Conservation (phyloP, 1,140 invertebrate genomes). For the Saccostrea echinata region DNA sequence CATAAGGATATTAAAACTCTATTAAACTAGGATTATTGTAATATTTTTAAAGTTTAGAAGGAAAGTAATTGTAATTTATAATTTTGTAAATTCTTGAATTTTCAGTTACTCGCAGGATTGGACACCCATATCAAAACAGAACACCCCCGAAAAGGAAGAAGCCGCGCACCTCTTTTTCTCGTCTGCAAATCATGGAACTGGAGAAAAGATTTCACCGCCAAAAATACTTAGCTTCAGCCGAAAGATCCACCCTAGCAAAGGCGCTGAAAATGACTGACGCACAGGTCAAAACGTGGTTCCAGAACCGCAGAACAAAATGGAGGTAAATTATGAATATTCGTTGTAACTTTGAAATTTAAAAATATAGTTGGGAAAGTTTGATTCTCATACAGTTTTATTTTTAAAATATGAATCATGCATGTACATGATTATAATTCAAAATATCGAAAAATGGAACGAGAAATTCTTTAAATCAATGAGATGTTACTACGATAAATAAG, state of each 20-base stretch:
- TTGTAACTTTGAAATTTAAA: too few relatives aligned
- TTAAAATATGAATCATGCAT: too few relatives aligned
- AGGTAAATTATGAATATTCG: slow-evolving; percentile 81
- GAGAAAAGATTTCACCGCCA: slow-evolving; percentile 99
- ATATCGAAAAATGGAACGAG: too few relatives aligned
- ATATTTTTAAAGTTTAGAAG: too few relatives aligned
- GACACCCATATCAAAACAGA: slow-evolving; percentile 99
- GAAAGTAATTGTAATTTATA: too few relatives aligned
- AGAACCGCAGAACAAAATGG: slow-evolving; percentile 99
- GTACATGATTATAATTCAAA: too few relatives aligned
- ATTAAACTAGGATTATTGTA: too few relatives aligned
- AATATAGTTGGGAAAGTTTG: too few relatives aligned
- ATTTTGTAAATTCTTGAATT: neutral
- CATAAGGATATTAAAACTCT: too few relatives aligned
- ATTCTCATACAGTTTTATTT: too few relatives aligned
- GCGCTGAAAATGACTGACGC: slow-evolving; percentile 99
- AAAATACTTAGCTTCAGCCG: slow-evolving; percentile 98
- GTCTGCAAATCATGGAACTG: slow-evolving; percentile 87
- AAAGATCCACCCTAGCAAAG: slow-evolving; percentile 95
- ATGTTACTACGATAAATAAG: too few relatives aligned
- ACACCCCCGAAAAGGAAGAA: slow-evolving; percentile 99
- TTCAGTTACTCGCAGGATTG: slow-evolving; percentile 88
- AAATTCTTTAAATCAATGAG: too few relatives aligned
- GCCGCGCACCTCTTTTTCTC: slow-evolving; percentile 97
- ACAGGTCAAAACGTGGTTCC: slow-evolving; percentile 93